Base-by-base conservation (phyloP, 2,888 invertebrate species). In the Napeogenes sylphis region DNA sequence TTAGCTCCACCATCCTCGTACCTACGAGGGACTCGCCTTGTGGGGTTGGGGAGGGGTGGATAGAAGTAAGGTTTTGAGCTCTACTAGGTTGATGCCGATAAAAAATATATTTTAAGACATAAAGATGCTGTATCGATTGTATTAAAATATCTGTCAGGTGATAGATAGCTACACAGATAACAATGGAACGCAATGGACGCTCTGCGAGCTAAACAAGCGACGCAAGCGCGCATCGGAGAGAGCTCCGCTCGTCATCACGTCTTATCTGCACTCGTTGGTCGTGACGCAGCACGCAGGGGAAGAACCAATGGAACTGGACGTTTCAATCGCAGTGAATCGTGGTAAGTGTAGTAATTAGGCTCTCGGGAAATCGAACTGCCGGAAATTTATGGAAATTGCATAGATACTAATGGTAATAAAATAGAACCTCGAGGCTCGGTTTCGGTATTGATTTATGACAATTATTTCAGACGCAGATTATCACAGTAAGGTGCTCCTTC, bases 101-200 rank as follows among this genome's bases (percentile, higher is more conserved):
- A 42, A 42, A 10, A 3, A 42, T 42, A 42, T 33, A 55, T 33
- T 4, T 55, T 3, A 14, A 30, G 4, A 42, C 51, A 10, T 45
- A 45, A 53, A 45, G 13, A n/a, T 4, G 8, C 8, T 2, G 13
- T 13, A 14, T 42, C 45, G n/a, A 54, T 14, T 30, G 30, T 55
- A 58, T 56, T 54, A 30, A 4, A 30, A 21, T 42, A 42, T 42
- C 12, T 42, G 42, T 3, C 74, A 92, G 92, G 91, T 92, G 21
- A 91, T 86, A 71, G 95, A 95, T 80, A 93, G 92, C 78, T 95
- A 95, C 82, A 93, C 94, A 0, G 94, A 94, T 73, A 87, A 87
- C 70, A 94, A 94, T 79, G 94, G 94, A 45, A 94, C 94, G 0
- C 86, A 91, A 59, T 95, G 94, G 94, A 91, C 90, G 42, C 85